Evolutionary conservation across 2,888 invertebrate species (phyloP), one percentile per base, ranked within the genome.

Genomic region (Pachydiplax longipennis): DNA sequence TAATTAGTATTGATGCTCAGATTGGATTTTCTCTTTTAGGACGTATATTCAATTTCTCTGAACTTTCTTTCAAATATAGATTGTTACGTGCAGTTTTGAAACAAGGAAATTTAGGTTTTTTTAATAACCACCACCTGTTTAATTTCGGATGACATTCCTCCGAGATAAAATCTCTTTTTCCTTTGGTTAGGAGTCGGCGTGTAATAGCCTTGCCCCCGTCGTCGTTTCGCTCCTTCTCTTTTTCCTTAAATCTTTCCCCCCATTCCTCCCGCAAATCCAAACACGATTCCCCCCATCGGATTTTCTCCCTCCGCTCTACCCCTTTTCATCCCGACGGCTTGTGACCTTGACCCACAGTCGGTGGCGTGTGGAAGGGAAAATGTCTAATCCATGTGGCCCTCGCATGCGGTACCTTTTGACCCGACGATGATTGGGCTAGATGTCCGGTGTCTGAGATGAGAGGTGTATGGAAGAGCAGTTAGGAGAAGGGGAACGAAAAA

Each of bases 291-390:
- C 40, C n/a, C 80, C 31, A 18, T 80, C 35, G 35, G 31, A 4
- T 80, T 35, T 35, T 82, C 48, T 53, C 25, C 48, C 48, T 25
- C n/a, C 12, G 13, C 53, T 15, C 37, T 37, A 25, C 58, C 83
- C 48, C 83, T 83, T 25, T 25, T n/a, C 31, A 53, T 44, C 61
- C 35, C 53, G 31, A 31, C 58, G 83, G 58, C 87, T 61, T 40
- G 65, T 61, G 87, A 61, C 87, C 87, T 87, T 87, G 87, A 61
- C 87, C 87, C 65, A 87, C 65, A 87, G 87, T 87, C 83, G 58
- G 58, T 35, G 35, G 53, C 22, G 65, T 8, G 0, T 3, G 65
- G 65, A 13, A 31, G n/a, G 10, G 65, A n/a, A 87, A 65, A 87
- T 37, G 61, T 87, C 61, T 58, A 37, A 87, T 31, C 58, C 58